Base-by-base conservation (phyloP, 1,140 invertebrate genomes). In the Araneus ventricosus region DNA sequence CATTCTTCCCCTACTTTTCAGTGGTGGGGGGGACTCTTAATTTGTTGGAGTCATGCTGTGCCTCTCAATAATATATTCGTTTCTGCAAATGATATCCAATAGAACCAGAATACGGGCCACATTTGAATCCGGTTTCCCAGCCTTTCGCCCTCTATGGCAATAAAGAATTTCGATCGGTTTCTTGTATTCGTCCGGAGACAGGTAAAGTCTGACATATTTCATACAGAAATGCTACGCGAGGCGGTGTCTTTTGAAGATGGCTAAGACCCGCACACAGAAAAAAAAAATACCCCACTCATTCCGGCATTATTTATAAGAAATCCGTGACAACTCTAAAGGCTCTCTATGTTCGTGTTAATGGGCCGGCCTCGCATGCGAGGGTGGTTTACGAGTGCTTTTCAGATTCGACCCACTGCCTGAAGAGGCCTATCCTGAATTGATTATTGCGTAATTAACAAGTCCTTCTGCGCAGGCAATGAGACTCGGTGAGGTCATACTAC, bases 281-380 rank as follows among this genome's bases (percentile, higher is more conserved):
- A 79, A 86, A 84, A 17, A 88, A 45, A 88, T 52, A 88, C 59
- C 39, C 45, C 63, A 37, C 85, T 87, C 61, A 59, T 87, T 80
- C 67, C 14, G 41, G 45, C 45, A 75, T 88, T 93, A 93, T 93
- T 93, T 93, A 93, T 88, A 93, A 93, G 91, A 88, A 93, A 87
- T 93, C 91, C 91, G 91, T 93, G 91, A 93, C 91, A 85, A 14
- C 41, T 87, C 14, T 75, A 90, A 80, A 59, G 8, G 63, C 63
- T n/a, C 63, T 57, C 57, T 57, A 59, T 87, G 90, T 75, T 85
- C 37, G 75, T 70, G 91, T 45, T 87, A 93, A 93, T 87, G 91
- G 91, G 37, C 37, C 27, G 57, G 57, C 39, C 41, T 91, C 52
- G 41, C n/a, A 63, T 91, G 82, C 24, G 70, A 79, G 90, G 57